Conservation (phyloP, 1,140 invertebrate genomes). For the Drosophila kepulauana region DNA sequence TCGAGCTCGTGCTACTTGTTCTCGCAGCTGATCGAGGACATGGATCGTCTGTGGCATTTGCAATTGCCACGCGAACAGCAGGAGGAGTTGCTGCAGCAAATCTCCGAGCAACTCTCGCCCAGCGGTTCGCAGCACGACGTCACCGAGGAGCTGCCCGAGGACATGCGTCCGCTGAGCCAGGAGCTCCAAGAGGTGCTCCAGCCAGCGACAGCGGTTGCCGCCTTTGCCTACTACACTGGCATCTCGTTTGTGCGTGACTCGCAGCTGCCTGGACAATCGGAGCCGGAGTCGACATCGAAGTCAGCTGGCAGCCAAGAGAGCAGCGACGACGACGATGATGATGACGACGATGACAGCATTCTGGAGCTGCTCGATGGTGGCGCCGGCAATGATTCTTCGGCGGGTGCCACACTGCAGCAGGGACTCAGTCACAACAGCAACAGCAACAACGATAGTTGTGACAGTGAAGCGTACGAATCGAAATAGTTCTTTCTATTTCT, state of each 20-base stretch:
- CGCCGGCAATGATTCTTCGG: slow-evolving; percentile 36
- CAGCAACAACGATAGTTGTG: slow-evolving; percentile 50
- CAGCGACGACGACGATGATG: slow-evolving; percentile 73
- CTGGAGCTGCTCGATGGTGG: slow-evolving; percentile 54
- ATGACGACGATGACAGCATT: slow-evolving; percentile 62
- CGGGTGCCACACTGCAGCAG: slow-evolving; percentile 61
- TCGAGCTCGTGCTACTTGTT: slow-evolving; percentile 64
- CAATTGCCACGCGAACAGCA: slow-evolving; percentile 72
- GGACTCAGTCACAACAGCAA: slow-evolving; percentile 53
- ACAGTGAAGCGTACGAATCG: slow-evolving; percentile 63
- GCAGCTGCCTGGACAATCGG: slow-evolving; percentile 39
- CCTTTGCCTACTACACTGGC: slow-evolving; percentile 80
- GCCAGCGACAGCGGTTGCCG: slow-evolving; percentile 67
- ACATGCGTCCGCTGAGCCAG: slow-evolving; percentile 67
- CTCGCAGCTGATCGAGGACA: slow-evolving; percentile 79
- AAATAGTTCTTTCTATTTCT: too few species aligned
- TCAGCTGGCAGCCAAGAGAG: slow-evolving; percentile 58
- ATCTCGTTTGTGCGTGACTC: slow-evolving; percentile 78
- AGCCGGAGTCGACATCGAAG: slow-evolving; percentile 23
- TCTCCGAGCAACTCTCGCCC: slow-evolving; percentile 72
- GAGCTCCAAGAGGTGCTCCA: slow-evolving; percentile 75
- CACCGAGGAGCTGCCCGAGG: slow-evolving; percentile 39
- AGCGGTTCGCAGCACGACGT: slow-evolving; percentile 48
- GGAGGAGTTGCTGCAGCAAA: slow-evolving; percentile 70
- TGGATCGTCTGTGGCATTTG: slow-evolving; percentile 72